phyloP scores from a whole-genome alignment of 2,113 vertebrate genomes.

The Noctilio leporinus region DNA sequence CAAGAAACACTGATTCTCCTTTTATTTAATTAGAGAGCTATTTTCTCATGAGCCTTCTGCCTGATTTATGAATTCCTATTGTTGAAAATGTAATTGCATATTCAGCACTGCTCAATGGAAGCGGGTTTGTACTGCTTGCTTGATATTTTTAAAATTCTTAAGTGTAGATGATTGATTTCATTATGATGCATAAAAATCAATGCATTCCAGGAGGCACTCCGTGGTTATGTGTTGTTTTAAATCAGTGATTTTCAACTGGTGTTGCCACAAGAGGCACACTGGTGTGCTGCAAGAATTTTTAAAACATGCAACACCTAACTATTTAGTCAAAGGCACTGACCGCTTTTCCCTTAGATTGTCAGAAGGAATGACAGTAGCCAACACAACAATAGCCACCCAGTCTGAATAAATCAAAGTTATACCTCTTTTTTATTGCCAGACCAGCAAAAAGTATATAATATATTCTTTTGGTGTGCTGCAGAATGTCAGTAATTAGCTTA shows the following conservation, averaged over 20 bases:
- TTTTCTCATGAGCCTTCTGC: slow-evolving; percentile 70
- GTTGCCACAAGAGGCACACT: background rate
- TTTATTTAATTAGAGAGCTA: slow-evolving; percentile 76
- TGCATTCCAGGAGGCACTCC: background rate
- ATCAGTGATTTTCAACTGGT: background rate
- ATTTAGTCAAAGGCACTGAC: background rate
- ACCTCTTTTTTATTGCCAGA: background rate
- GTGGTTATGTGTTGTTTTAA: background rate
- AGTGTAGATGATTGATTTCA: slow-evolving; percentile 28
- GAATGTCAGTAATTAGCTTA: background rate
- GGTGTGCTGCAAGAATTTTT: background rate
- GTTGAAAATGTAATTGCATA: slow-evolving; percentile 73
- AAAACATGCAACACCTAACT: background rate
- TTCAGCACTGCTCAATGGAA: slow-evolving; percentile 74
- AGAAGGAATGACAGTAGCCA: background rate
- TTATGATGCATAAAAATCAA: background rate
- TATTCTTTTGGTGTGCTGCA: background rate
- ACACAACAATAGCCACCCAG: background rate
- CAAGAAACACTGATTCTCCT: slow-evolving; percentile 68
- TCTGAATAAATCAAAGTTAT: background rate
- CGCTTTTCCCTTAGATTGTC: background rate
- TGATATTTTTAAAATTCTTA: slow-evolving; percentile 39
- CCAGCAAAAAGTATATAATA: background rate
- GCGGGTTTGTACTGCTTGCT: slow-evolving; percentile 27
- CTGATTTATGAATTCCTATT: slow-evolving; percentile 78